Percentiles rank a stretch among this genome's conserved stretches.
phyloP scores from a whole-genome alignment of 2,113 vertebrate species.

The Pseudorectes ferrugineus region DNA sequence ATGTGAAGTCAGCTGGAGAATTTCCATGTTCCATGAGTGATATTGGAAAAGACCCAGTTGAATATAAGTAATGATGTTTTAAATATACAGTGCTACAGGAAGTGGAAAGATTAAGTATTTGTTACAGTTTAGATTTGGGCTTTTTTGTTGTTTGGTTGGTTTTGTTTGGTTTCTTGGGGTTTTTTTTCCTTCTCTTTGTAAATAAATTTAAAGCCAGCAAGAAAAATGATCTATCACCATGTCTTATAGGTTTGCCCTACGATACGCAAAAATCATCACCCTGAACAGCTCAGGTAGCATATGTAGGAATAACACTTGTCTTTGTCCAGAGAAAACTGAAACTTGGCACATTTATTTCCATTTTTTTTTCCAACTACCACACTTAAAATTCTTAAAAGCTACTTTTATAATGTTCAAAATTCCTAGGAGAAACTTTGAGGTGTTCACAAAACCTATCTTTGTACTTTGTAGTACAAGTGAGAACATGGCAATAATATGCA shows the following conservation, averaged over 20 bases:
- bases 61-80: conserved; percentile 5
- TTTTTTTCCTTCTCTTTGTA: not conserved
- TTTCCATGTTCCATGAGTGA: conserved; percentile 39
- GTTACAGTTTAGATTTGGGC: not conserved
- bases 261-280: not conserved
- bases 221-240: not conserved
- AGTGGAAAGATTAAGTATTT: not conserved
- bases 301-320: not conserved
- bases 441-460: not conserved
- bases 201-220: not conserved
- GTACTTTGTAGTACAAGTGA: not conserved
- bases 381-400: not conserved
- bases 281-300: not conserved
- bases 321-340: not conserved
- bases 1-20: conserved; percentile 15
- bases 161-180: not conserved
- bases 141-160: not conserved
- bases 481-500: not conserved
- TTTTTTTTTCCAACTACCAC: not conserved
- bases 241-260: not conserved
- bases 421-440: not conserved
- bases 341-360: not conserved
- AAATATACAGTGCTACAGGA: not conserved
- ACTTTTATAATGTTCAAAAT: not conserved
- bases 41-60: conserved; percentile 32